These are phyloP conservation scores for Porphyrio hochstetteri DNA, from an alignment of 2,113 vertebrate genomes.

Conservation along the genomic window DNA sequence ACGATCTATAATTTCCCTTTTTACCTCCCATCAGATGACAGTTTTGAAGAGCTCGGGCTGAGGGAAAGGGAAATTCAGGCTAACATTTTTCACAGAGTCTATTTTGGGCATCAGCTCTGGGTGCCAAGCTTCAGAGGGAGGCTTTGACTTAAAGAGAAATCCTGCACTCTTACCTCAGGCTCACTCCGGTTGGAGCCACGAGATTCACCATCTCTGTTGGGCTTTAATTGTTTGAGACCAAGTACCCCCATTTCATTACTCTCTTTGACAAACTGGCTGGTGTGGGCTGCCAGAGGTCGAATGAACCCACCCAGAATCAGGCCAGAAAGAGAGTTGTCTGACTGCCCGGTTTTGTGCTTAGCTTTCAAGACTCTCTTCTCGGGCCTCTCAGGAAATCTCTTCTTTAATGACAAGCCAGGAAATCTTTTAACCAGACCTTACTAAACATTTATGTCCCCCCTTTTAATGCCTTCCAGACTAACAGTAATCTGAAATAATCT, in stretches of 20 bases:
- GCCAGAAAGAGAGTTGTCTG: not conserved
- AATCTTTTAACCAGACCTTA: conserved; percentile 30
- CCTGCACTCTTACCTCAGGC: not conserved
- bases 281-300: not conserved
- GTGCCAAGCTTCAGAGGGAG: conserved; percentile 38
- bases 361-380: not conserved
- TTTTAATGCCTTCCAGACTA: conserved; percentile 1
- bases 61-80: conserved; percentile 36
- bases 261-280: not conserved
- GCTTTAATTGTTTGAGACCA: not conserved
- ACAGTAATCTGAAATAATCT: not conserved
- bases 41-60: conserved; percentile 32
- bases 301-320: not conserved
- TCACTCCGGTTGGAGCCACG: not conserved
- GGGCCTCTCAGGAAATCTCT: not conserved
- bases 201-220: not conserved
- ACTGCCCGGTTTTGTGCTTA: not conserved
- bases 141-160: conserved; percentile 39
- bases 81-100: conserved; percentile 45
- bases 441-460: not conserved
- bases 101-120: conserved; percentile 36
- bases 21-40: conserved; percentile 17
- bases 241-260: not conserved
- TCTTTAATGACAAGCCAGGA: conserved; percentile 9
- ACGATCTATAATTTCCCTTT: not conserved